phyloP scores from a whole-genome alignment of 1,140 invertebrate genomes.

The Manduca sexta region DNA sequence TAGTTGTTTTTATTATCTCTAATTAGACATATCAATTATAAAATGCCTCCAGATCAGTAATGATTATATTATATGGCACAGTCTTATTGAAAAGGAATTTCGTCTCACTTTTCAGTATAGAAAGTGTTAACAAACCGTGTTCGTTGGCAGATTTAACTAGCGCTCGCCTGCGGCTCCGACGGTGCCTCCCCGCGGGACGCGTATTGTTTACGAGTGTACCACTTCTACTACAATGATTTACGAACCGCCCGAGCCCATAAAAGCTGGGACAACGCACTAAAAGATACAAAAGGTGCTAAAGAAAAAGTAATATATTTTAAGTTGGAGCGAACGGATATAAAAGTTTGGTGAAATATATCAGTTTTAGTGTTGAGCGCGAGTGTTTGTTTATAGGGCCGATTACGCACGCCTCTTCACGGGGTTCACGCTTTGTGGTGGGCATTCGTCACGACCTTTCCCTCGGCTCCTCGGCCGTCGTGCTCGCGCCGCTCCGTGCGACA shows the following conservation, averaged over 20 bases:
- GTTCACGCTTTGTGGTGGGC: constrained; percentile 22
- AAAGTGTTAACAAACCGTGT: not conserved
- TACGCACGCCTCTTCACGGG: constrained; percentile 50
- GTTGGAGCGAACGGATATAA: constrained; percentile 64
- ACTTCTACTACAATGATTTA: constrained; percentile 72
- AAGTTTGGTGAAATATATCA: constrained; percentile 70
- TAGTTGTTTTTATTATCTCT: too few species aligned
- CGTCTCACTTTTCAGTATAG: too few species aligned
- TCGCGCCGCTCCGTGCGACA: too few species aligned
- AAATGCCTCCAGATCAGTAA: too few species aligned
- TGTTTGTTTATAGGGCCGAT: constrained; percentile 64
- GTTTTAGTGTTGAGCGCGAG: constrained; percentile 55
- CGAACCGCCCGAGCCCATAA: constrained; percentile 62
- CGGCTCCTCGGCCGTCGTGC: constrained; percentile 6
- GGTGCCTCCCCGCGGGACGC: constrained; percentile 39
- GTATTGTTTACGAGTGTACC: constrained; percentile 62
- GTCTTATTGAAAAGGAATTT: not conserved
- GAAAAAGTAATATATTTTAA: constrained; percentile 71
- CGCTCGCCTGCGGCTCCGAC: not conserved
- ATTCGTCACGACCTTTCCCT: constrained; percentile 44
- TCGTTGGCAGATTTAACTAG: not conserved
- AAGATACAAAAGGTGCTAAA: constrained; percentile 73
- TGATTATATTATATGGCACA: too few species aligned
- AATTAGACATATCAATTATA: too few species aligned
- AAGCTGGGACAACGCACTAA: constrained; percentile 65